Evolutionary conservation across 2,113 vertebrate species (phyloP).

Genomic region (Eurypyga helias): DNA sequence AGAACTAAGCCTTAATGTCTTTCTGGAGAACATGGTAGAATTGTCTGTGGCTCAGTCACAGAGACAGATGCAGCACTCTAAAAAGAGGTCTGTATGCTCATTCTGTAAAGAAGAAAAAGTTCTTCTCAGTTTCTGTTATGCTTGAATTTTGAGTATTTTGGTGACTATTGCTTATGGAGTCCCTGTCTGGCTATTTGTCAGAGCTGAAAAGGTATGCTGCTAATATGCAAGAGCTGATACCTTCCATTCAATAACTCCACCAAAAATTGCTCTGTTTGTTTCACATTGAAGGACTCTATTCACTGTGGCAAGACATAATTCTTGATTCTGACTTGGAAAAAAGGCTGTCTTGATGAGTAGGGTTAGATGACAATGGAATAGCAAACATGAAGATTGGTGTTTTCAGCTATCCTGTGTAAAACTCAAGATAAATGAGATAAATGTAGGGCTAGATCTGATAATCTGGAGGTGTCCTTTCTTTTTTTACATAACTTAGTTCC

Average conservation of each 20-base stretch:
- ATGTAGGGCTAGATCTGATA: neutral
- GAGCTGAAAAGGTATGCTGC: neutral
- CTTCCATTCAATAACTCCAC: neutral
- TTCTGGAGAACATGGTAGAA: neutral
- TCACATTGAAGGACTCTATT: neutral
- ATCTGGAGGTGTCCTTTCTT: neutral
- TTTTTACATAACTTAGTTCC: neutral
- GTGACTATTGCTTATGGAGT: neutral
- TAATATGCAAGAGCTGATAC: neutral
- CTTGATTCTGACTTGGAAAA: neutral
- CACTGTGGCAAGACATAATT: neutral
- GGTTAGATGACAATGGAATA: neutral
- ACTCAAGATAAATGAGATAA: neutral
- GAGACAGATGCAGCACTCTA: neutral
- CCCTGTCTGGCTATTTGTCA: neutral
- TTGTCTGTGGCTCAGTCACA: neutral
- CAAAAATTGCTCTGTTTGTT: neutral
- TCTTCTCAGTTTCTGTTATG: neutral
- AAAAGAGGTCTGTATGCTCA: neutral
- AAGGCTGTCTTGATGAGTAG: neutral
- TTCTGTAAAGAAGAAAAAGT: neutral
- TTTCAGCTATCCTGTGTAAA: neutral
- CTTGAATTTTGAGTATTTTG: neutral
- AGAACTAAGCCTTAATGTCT: neutral
- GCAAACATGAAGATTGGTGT: accelerated